Evolutionary conservation across 2,888 invertebrate genomes (phyloP).

Genomic region (Parnassius mnemosyne): DNA sequence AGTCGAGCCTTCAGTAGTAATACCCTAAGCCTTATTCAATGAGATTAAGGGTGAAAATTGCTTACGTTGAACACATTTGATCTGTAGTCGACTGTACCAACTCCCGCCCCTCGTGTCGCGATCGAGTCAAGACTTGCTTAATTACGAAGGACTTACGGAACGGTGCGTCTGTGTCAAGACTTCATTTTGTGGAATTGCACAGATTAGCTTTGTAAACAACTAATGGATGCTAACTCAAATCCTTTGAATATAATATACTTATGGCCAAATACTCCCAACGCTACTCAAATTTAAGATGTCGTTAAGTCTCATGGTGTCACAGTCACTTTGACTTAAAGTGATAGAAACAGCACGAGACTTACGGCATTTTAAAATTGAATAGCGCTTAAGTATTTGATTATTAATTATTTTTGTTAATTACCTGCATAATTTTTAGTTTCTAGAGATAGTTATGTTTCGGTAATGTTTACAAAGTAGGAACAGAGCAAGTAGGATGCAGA

Average conservation of each 20-base stretch:
- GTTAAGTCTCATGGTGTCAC: too few species aligned
- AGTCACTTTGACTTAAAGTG: too few species aligned
- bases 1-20: neutral
- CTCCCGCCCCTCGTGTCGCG: conserved; percentile 5
- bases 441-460: too few species aligned
- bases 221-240: neutral
- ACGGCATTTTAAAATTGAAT: too few species aligned
- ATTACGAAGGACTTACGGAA: conserved; percentile 10
- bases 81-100: conserved; percentile 3
- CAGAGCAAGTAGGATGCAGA: too few species aligned
- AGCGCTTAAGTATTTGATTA: too few species aligned
- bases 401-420: too few species aligned
- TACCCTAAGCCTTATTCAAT: neutral
- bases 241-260: conserved; percentile 8
- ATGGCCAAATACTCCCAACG: too few species aligned
- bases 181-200: conserved; percentile 3
- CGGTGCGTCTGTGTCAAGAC: neutral
- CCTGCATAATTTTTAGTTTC: too few species aligned
- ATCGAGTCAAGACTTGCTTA: conserved; percentile 17
- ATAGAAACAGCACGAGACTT: too few species aligned
- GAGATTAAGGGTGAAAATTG: neutral
- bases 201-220: conserved; percentile 14
- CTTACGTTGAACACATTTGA: neutral
- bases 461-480: too few species aligned
- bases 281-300: too few species aligned